Conservation (phyloP, 2,888 invertebrate species). For the Trissolcus japonicus region DNA sequence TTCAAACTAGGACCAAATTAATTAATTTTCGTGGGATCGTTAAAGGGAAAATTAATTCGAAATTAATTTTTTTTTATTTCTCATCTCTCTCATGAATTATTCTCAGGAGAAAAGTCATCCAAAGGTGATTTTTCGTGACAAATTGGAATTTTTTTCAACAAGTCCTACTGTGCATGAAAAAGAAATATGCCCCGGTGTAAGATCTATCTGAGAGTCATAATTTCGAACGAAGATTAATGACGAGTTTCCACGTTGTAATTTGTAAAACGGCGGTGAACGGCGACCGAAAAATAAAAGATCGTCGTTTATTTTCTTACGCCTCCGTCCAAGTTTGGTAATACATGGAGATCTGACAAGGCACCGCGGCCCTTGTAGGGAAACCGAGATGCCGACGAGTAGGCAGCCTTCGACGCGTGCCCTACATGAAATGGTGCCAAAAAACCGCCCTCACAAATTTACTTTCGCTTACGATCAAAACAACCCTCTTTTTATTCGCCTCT, state of each 20-base stretch:
- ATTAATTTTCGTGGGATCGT: no score
- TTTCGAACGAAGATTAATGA: not conserved
- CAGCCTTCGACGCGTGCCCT: constrained; percentile 32
- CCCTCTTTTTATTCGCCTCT: no score
- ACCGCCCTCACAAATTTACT: constrained; percentile 35
- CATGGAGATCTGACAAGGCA: constrained; percentile 15
- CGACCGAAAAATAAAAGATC: constrained; percentile 2
- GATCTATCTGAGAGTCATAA: not conserved
- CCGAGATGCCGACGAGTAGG: constrained; percentile 31
- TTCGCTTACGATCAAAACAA: constrained; percentile 9
- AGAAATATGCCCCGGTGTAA: no score
- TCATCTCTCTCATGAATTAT: no score
- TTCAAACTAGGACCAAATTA: not conserved
- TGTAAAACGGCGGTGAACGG: constrained; percentile 14
- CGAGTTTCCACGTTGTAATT: constrained; percentile 15
- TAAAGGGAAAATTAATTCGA: no score
- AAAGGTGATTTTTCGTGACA: no score
- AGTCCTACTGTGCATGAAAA: no score
- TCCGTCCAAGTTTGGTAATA: constrained; percentile 10
- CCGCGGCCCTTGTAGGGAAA: constrained; percentile 4
- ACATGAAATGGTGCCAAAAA: constrained; percentile 27
- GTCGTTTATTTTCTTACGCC: constrained; percentile 13
- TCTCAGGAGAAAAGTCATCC: no score
- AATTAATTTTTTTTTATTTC: no score
- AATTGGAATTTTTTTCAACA: no score